Base-by-base conservation (phyloP, 2,113 vertebrate genomes). In the Macquaria australasica region DNA sequence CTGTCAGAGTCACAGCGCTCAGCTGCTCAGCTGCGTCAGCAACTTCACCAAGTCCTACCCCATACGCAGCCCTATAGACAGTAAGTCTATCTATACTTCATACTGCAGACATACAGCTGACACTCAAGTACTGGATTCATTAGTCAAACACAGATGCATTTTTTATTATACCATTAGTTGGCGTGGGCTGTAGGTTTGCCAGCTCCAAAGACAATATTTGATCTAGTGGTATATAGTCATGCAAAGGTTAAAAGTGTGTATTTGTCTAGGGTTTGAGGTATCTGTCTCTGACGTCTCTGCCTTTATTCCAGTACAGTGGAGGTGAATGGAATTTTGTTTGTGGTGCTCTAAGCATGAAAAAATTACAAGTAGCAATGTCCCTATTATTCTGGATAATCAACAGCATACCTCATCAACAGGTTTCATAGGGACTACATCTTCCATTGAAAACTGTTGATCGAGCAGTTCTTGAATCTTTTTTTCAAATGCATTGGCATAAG, bases 31-130 rank as follows among this genome's bases (percentile, higher is more conserved):
- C 94, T 99, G 98, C 64, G 98, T 99, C 87, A 97, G 96, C 91
- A 99, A 99, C 96, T 99, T 99, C 71, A 99, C 98, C 59, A 97
- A 98, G 83, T 98, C 98, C 12, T 99, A 98, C 86, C 98, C 98
- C 25, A 98, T 97, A 94, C 97, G 96, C 81, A 99, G 98, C 87
- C 98, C 98, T 11, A 96, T 97, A n/a, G 98, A 99, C 85, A 99
- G 98, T 99, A 92, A 97, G 98, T 87, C 94, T 15, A 23, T 1
- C 37, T 34, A 3, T n/a, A 4, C 28, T 0, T 21, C 3, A 16
- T 15, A 10, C 28, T 31, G 28, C 58, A 31, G 9, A 20, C n/a
- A 28, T 3, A 25, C 56, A 28, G 51, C 51, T 21, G 50, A 53
- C 51, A 8, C 15, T 6, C 48, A 4, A 51, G 5, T 20, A 16